Evolutionary conservation across 2,113 vertebrate species (phyloP).

Genomic region (Collichthys lucidus): DNA sequence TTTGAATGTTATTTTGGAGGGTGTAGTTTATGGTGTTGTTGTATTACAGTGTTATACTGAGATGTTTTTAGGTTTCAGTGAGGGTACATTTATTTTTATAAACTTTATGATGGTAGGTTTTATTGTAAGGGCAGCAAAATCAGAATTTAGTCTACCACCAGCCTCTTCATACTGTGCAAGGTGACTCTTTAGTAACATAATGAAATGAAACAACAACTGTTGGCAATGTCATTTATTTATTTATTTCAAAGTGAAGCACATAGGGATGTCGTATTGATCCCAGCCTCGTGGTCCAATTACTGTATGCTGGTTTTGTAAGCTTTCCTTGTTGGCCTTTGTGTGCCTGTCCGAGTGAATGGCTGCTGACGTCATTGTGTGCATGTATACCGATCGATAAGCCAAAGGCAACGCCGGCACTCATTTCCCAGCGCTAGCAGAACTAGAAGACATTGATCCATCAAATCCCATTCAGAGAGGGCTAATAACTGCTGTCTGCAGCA

Average conservation of each 20-base stretch:
- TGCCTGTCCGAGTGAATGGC: constrained; percentile 51
- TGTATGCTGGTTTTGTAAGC: constrained; percentile 55
- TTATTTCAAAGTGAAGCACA: constrained; percentile 13
- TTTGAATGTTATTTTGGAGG: not conserved
- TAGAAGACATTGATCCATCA: constrained; percentile 59
- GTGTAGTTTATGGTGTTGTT: not conserved
- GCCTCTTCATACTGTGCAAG: constrained; percentile 11
- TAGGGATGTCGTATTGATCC: constrained; percentile 57
- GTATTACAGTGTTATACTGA: not conserved
- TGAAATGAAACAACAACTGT: constrained; percentile 41
- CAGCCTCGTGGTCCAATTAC: constrained; percentile 43
- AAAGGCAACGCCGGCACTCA: constrained; percentile 43
- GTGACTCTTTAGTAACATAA: constrained; percentile 31
- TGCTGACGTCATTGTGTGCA: constrained; percentile 63
- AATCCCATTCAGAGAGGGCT: constrained; percentile 48
- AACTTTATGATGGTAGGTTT: not conserved
- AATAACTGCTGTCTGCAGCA: constrained; percentile 34
- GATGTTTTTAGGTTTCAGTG: not conserved
- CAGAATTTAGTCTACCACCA: not conserved
- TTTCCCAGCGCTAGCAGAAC: constrained; percentile 44
- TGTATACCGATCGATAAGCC: constrained; percentile 63
- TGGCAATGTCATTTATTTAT: constrained; percentile 6
- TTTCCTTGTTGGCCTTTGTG: constrained; percentile 49
- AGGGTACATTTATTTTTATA: not conserved
- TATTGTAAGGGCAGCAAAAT: not conserved